Percentiles rank a stretch among this genome's conserved stretches.
Evolutionary conservation across 2,113 vertebrate genomes (phyloP).

Genomic region (Vulpes vulpes): DNA sequence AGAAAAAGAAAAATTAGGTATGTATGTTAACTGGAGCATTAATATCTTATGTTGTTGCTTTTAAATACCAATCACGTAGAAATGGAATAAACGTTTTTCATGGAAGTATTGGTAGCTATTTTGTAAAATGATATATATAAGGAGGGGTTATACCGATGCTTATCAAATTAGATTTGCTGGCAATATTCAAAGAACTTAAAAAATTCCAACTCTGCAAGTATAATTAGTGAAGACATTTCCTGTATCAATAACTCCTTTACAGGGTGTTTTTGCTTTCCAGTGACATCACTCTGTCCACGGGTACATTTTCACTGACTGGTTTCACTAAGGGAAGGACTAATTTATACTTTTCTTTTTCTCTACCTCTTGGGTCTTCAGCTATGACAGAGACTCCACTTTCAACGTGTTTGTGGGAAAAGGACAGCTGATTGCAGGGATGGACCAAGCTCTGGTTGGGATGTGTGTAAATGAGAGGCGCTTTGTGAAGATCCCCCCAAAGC

Average conservation of each 20-base stretch:
- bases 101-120: constrained; percentile 3
- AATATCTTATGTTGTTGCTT: neutral
- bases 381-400: constrained; percentile 96
- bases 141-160: neutral
- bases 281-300: neutral
- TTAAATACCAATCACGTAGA: neutral
- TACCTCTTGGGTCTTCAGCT: constrained; percentile 87
- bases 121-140: neutral
- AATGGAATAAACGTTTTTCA: neutral
- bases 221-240: neutral
- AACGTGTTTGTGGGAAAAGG: constrained; percentile 96
- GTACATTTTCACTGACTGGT: neutral
- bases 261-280: neutral
- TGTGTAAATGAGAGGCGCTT: constrained; percentile 96
- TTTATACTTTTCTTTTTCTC: neutral
- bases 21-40: neutral
- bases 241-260: neutral
- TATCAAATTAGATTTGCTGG: neutral
- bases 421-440: constrained; percentile 97
- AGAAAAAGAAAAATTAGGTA: neutral
- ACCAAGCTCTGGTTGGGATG: constrained; percentile 97
- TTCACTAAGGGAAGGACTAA: neutral
- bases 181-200: neutral
- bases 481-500: constrained; percentile 94
- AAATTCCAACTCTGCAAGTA: neutral